Evolutionary conservation across 2,888 invertebrate species (phyloP), one percentile per base, ranked within the genome.

Genomic region (Phragmatobia fuliginosa): DNA sequence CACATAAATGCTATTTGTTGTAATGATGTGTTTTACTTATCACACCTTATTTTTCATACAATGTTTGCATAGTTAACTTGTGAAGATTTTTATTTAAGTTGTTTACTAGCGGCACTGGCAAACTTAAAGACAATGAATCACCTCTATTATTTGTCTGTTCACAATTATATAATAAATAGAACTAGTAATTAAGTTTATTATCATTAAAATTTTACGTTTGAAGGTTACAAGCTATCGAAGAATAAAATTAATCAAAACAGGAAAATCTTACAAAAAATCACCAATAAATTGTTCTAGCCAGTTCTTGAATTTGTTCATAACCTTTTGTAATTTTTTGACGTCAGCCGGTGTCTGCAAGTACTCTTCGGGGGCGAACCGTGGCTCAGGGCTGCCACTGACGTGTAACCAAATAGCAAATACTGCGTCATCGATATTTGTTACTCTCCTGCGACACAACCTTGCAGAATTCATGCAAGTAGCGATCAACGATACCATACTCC

Each of bases 321-420:
- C 82, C 77, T 85, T 90, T 71, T 91, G 83, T 49, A 94, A 79
- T 71, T 87, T 87, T 63, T 88, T 89, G 31, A 91, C 82, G 77
- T 91, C 87, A 18, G 85, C 84, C 8, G 95, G 94, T 6, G 92
- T 90, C 76, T 90, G 87, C 36, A 94, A 87, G 72, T 91, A 94
- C 66, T 94, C 94, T 21, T 90, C 90, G 16, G 94, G 94, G 25
- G 92, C 93, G 62, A 91, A 86, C 76, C 94, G 88, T 4, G 93
- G 94, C 66, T 92, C 92, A 18, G 92, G 88, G 72, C 86, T 85
- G 0, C 94, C 92, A 61, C 91, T 88, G 1, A 90, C 88, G 73
- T 95, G 94, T 41, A 95, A 83, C 95, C 95, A 95, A 70, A 94
- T 91, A 21, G 94, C 92, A 63, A 95, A 88, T 16, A 93, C 85